Evolutionary conservation across 2,797 vertebrate species (phyloP).

Genomic region (Brotogeris chrysoptera): DNA sequence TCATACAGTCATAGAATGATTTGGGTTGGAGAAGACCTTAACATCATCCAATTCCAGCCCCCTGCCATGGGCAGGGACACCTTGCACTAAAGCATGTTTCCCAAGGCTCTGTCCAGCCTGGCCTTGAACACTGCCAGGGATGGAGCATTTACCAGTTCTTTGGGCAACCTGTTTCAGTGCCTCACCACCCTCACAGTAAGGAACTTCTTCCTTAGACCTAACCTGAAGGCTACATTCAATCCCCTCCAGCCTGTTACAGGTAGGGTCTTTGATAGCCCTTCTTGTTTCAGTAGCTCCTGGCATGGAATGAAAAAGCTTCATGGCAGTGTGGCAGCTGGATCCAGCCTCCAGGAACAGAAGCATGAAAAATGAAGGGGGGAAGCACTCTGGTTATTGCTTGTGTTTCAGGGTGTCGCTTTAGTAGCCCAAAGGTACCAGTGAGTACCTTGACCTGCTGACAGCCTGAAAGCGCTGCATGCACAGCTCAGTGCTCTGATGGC

Average conservation of each 20-base stretch:
- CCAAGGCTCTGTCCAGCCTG: not conserved
- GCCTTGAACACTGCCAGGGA: not conserved
- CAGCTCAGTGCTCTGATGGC: not conserved
- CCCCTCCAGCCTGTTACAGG: no score
- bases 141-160: not conserved
- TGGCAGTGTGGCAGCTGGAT: not conserved
- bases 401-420: fast-evolving
- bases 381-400: not conserved
- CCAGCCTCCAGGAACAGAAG: not conserved
- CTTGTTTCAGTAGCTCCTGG: not conserved
- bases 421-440: not conserved
- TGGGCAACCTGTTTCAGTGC: not conserved
- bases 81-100: not conserved
- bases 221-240: not conserved
- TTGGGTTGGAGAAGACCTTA: not conserved
- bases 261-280: not conserved
- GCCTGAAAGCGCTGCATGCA: not conserved
- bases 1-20: not conserved
- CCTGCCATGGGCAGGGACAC: not conserved
- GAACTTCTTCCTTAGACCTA: not conserved
- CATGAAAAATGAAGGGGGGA: not conserved
- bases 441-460: fast-evolving
- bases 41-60: not conserved
- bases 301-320: not conserved
- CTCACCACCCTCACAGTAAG: not conserved